Evolutionary conservation across 2,888 invertebrate species (phyloP).

Genomic region (Leucania comma): DNA sequence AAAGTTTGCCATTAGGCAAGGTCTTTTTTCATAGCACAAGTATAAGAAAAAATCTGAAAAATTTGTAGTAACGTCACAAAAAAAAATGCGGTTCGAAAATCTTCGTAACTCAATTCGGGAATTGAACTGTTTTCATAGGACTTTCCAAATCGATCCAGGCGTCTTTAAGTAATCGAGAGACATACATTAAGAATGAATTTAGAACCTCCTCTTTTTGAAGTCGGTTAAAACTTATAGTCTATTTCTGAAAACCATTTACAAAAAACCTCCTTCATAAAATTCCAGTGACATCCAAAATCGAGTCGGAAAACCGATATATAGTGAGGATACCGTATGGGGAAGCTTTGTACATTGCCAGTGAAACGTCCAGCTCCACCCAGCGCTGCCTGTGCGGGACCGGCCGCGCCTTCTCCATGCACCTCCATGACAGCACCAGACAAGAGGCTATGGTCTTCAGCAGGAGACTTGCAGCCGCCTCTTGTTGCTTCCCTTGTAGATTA

Average conservation of each 20-base stretch:
- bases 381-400: conserved; percentile 93
- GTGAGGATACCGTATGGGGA: conserved; percentile 94
- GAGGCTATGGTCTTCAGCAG: conserved; percentile 94
- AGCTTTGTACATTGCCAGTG: conserved; percentile 94
- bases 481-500: conserved; percentile 93
- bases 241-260: neutral
- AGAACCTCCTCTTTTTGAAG: neutral
- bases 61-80: too few relatives aligned
- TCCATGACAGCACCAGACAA: conserved; percentile 95
- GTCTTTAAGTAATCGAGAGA: neutral
- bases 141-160: neutral
- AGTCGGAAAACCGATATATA: conserved; percentile 94
- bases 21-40: too few relatives aligned
- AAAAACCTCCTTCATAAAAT: neutral
- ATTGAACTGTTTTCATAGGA: too few relatives aligned
- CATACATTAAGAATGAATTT: neutral
- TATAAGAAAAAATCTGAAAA: too few relatives aligned
- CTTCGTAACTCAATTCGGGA: too few relatives aligned
- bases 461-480: conserved; percentile 93
- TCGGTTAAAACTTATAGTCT: neutral
- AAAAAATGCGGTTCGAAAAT: too few relatives aligned
- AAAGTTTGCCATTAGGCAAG: too few relatives aligned
- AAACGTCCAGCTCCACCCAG: conserved; percentile 91
- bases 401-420: conserved; percentile 94
- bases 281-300: conserved; percentile 91